Conservation (phyloP, 2,113 vertebrate species). For the Pteropus alecto region DNA sequence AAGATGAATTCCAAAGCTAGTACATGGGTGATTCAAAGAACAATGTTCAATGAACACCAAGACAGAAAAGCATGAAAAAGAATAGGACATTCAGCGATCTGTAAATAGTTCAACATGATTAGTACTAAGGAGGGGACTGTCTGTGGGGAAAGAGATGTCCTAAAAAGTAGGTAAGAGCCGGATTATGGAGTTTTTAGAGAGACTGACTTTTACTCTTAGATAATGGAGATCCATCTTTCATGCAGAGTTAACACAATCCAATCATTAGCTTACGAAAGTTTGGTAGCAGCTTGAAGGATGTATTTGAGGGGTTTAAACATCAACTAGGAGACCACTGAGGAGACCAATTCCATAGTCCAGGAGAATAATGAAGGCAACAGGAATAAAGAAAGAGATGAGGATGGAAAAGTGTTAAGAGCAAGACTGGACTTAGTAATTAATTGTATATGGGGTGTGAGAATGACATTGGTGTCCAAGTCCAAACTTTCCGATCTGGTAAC, state of each 20-base stretch:
- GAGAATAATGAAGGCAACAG: background rate
- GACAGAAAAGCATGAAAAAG: background rate
- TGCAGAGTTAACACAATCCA: background rate
- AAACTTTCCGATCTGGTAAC: background rate
- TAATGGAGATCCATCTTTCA: background rate
- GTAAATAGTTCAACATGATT: background rate
- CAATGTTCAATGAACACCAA: background rate
- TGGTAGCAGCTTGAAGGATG: background rate
- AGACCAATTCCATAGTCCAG: background rate
- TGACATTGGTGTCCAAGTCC: background rate
- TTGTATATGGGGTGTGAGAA: background rate
- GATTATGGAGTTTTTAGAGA: background rate
- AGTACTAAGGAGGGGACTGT: background rate
- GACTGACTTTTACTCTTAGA: slow-evolving; percentile 10
- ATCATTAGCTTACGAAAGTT: background rate
- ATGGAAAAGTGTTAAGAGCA: background rate
- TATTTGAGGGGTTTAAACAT: background rate
- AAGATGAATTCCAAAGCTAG: slow-evolving; percentile 12
- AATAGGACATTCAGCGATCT: background rate
- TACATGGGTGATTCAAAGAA: background rate
- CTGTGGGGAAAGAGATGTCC: background rate
- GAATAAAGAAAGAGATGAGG: background rate
- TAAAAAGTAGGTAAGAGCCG: background rate
- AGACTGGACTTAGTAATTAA: background rate
- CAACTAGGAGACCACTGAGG: background rate